Percentiles rank a stretch among this genome's conserved stretches.
phyloP scores from a whole-genome alignment of 30 jellyfish, hydroid and myxozoan species.

The Mastigias papua region DNA sequence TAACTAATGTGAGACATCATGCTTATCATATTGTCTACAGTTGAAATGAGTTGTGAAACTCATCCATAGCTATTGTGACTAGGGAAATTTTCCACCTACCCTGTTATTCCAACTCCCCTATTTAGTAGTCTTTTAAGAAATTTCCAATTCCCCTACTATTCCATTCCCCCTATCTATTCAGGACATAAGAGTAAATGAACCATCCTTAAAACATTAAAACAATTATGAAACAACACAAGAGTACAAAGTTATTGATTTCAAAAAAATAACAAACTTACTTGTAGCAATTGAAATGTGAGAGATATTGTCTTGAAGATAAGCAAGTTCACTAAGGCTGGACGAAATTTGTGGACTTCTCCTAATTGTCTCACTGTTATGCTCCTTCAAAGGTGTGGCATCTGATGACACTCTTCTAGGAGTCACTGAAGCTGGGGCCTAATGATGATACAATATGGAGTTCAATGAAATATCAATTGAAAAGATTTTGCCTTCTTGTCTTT shows the following conservation, averaged over 20 bases:
- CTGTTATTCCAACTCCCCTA: no score
- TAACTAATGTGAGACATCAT: no score
- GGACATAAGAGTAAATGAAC: no score
- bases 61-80: no score
- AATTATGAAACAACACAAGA: not conserved
- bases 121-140: no score
- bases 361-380: not conserved
- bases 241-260: no score
- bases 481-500: no score
- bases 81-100: no score
- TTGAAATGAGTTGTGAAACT: no score
- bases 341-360: slow-evolving; percentile 62
- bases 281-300: slow-evolving; percentile 38
- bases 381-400: not conserved
- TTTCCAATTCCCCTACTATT: no score
- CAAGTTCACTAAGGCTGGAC: slow-evolving; percentile 46
- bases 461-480: not conserved
- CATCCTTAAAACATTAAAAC: not conserved
- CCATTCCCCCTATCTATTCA: no score
- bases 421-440: not conserved
- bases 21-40: no score
- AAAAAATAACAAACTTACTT: slow-evolving; percentile 5
- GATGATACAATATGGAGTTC: not conserved
- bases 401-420: not conserved
- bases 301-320: slow-evolving; percentile 14